A percentile compares a stretch with the other conserved stretches of the same genome.
Conservation (phyloP, 2,113 vertebrate genomes). For the Lathamus discolor region DNA sequence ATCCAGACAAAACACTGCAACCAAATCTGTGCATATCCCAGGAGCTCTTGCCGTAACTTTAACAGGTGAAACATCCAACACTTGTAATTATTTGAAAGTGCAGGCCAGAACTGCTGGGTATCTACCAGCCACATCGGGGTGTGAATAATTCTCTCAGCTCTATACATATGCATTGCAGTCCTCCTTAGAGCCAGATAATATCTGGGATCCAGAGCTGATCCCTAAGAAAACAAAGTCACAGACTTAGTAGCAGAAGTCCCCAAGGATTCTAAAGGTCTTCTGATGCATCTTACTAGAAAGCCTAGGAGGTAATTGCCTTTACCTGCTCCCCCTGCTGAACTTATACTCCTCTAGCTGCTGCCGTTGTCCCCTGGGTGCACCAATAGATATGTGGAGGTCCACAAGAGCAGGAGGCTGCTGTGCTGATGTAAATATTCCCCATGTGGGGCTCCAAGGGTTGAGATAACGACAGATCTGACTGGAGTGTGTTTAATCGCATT, state of each 20-base stretch:
- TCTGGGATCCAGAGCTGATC: neutral
- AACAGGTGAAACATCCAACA: neutral
- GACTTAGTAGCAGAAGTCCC: neutral
- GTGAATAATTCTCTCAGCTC: neutral
- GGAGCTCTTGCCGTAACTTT: neutral
- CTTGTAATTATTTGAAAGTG: neutral
- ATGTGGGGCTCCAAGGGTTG: no score
- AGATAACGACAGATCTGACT: no score
- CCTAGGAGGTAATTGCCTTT: neutral
- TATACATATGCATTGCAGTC: neutral
- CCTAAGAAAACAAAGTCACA: neutral
- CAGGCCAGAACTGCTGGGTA: neutral
- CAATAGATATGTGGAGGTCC: rapidly evolving
- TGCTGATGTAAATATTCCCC: neutral
- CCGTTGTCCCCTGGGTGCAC: neutral
- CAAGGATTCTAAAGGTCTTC: neutral
- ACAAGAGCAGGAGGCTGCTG: neutral
- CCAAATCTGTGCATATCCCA: neutral
- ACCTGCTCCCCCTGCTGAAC: neutral
- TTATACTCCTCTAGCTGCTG: neutral
- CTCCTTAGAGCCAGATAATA: neutral
- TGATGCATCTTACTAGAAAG: neutral
- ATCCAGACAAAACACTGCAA: neutral
- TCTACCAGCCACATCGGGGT: neutral
- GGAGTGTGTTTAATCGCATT: no score